Percentiles rank a stretch among this genome's conserved stretches.
phyloP scores from a whole-genome alignment of 2,113 vertebrate species.

The Nycticryphes semicollaris region DNA sequence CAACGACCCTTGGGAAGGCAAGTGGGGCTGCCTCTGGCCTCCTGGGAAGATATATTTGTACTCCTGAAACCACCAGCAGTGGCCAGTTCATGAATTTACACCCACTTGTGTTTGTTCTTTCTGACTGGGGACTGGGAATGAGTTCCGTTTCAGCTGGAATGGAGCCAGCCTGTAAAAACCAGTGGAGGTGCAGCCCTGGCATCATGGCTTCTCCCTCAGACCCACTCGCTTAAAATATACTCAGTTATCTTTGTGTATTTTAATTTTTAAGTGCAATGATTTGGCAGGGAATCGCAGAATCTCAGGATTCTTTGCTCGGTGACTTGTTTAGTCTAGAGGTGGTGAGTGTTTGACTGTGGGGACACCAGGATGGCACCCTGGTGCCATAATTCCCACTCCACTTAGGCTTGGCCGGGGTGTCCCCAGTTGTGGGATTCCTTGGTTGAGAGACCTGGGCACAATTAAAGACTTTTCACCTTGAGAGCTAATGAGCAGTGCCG shows the following conservation, averaged over 20 bases:
- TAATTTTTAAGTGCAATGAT: background rate
- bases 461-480: background rate
- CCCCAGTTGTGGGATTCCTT: background rate
- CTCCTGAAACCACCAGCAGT: background rate
- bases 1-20: no score
- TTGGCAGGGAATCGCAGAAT: background rate
- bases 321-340: constrained; percentile 30
- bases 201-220: background rate
- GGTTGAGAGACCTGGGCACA: background rate
- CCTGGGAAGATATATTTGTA: background rate
- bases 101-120: background rate
- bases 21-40: background rate
- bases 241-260: background rate
- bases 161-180: background rate
- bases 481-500: background rate
- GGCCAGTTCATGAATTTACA: background rate
- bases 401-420: background rate
- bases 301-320: background rate
- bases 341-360: background rate
- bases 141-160: background rate
- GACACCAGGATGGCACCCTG: background rate
- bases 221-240: background rate
- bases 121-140: background rate
- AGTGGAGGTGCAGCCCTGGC: background rate
- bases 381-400: background rate